Conservation (phyloP, 2,888 invertebrate genomes). For the Philonicus albiceps region DNA sequence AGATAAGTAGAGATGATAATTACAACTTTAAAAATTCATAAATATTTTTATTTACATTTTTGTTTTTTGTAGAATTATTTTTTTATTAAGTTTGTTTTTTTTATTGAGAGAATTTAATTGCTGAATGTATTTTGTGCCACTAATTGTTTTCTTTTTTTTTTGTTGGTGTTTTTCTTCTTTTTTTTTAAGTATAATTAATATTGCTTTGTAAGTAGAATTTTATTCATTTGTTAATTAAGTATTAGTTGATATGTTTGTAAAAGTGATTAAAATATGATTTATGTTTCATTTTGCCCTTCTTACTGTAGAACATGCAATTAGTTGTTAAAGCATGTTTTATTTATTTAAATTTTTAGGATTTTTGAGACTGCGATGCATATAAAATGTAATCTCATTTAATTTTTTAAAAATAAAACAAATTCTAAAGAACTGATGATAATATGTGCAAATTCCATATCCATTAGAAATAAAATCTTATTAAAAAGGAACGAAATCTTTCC, state of each 20-base stretch:
- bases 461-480: not conserved
- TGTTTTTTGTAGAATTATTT: not conserved
- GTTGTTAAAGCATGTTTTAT: not conserved
- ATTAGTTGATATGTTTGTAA: not conserved
- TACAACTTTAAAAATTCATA: not conserved
- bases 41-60: not conserved
- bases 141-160: not conserved
- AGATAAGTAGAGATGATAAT: not conserved
- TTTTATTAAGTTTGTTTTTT: not conserved
- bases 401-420: not conserved
- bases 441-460: not conserved
- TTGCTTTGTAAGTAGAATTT: not conserved
- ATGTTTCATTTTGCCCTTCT: not conserved
- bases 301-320: not conserved
- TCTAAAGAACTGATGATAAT: not conserved
- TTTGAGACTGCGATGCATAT: not conserved
- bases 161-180: not conserved
- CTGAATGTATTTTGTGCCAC: not conserved
- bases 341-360: not conserved
- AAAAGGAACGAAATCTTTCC: not conserved
- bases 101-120: not conserved
- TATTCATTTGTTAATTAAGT: not conserved
- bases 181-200: not conserved
- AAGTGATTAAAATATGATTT: not conserved
- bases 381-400: not conserved